Conservation (phyloP, 2,797 vertebrate genomes). For the Characodon lateralis region DNA sequence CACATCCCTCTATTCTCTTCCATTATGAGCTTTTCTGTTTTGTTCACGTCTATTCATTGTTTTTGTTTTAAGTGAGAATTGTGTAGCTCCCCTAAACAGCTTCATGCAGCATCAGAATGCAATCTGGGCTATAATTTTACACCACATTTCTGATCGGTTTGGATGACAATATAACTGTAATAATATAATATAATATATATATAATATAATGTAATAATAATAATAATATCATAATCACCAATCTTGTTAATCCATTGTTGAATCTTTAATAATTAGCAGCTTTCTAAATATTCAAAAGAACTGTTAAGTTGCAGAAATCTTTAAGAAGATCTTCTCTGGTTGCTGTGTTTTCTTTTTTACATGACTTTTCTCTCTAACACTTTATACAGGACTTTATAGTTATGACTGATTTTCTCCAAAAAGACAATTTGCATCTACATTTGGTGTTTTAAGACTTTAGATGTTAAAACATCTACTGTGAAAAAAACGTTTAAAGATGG, state of each 20-base stretch:
- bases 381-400: no score
- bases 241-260: constrained; percentile 17
- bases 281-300: constrained; percentile 1
- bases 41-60: constrained; percentile 8
- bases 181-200: no score
- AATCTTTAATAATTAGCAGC: constrained; percentile 11
- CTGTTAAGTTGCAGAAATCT: not conserved
- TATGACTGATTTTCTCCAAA: no score
- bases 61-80: constrained; percentile 6
- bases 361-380: not conserved
- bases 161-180: constrained; percentile 51
- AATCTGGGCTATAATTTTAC: constrained; percentile 34
- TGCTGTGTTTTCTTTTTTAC: not conserved
- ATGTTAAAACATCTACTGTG: no score
- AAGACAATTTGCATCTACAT: no score
- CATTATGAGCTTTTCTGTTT: constrained; percentile 23
- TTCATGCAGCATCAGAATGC: constrained; percentile 6
- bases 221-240: constrained; percentile 43
- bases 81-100: constrained; percentile 21
- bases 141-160: not conserved
- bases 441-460: no score
- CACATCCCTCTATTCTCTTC: not conserved
- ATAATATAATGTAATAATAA: no score
- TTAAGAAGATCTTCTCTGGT: not conserved
- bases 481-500: no score